Evolutionary conservation across 2,888 invertebrate genomes (phyloP), one percentile per base, ranked within the genome.

Genomic region (Punctoribates punctum): DNA sequence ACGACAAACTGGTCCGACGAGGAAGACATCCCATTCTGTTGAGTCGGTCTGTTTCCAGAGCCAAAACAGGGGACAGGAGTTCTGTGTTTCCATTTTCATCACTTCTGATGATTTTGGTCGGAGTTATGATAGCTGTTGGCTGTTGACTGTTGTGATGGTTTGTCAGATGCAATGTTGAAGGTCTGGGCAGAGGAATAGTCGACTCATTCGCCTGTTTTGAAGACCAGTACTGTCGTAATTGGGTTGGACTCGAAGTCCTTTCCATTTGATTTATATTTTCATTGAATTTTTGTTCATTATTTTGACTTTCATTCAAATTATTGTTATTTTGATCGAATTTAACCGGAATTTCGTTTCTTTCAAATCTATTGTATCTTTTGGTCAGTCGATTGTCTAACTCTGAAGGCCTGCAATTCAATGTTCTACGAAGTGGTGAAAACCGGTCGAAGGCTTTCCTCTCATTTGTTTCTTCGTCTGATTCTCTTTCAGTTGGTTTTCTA

Each of bases 81-180:
- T 57, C 34, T 4, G 57, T 73, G 17, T 57, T 76, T 27, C 27
- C 60, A 72, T 13, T 54, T 29, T 13, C 9, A 1, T 15, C 27
- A n/a, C 5, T 38, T 57, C 38, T 54, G 42, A 70, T 42, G 11
- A 70, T 0, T 76, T 76, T 76, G 5, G 76, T 73, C n/a, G 76
- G 76, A 4, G 76, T 54, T 73, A 76, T 76, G 73, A 76, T 72
- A 11, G 76, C 76, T 17, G 76, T 76, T 17, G 73, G 54, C 54
- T 75, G 75, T 38, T 76, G 76, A 17, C 57, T 73, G 11, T 13
- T 23, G 62, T 73, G 34, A 17, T 54, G 72, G 23, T 27, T 73
- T 15, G 51, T 23, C 54, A 54, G 11, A 6, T 73, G 51, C 0
- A 54, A n/a, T 48, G 51, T 54, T 54, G 57, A 54, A 15, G 54